These are phyloP conservation scores for Callyntrura guangdongensis DNA, from an alignment of 2,888 invertebrate genomes.

Conservation along the genomic window DNA sequence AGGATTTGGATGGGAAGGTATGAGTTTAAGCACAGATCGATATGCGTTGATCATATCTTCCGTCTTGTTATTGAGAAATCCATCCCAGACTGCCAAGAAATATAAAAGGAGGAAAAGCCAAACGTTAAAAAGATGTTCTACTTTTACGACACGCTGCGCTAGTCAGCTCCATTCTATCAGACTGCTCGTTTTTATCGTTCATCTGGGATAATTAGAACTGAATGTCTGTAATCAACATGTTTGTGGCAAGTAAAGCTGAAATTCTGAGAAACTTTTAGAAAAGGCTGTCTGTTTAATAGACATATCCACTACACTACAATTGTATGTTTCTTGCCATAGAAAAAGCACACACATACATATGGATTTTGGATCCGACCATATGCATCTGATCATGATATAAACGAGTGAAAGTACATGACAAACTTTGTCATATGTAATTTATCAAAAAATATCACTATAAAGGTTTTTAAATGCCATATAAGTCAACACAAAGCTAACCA, in stretches of 20 bases:
- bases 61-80: slow-evolving; percentile 86
- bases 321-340: too few species aligned
- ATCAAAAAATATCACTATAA: too few species aligned
- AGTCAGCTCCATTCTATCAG: not conserved
- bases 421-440: too few species aligned
- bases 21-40: slow-evolving; percentile 92
- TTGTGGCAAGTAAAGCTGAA: too few species aligned
- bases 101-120: slow-evolving; percentile 9
- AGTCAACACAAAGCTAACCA: not conserved
- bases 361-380: too few species aligned
- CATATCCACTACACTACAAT: too few species aligned
- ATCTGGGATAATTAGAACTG: slow-evolving; percentile 23
- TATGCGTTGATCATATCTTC: slow-evolving; percentile 87
- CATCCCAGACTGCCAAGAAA: slow-evolving; percentile 90
- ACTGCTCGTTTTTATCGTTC: not conserved
- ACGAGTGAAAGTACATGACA: too few species aligned
- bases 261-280: too few species aligned
- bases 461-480: too few species aligned
- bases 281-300: too few species aligned
- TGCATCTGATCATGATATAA: too few species aligned
- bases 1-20: slow-evolving; percentile 92
- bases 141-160: not conserved
- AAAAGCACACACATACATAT: too few species aligned
- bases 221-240: not conserved
- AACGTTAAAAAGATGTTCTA: slow-evolving; percentile 33